A percentile compares a stretch with the other conserved stretches of the same genome.
phyloP scores from a whole-genome alignment of 2,113 vertebrate genomes.

The Tetraodon nigroviridis region DNA sequence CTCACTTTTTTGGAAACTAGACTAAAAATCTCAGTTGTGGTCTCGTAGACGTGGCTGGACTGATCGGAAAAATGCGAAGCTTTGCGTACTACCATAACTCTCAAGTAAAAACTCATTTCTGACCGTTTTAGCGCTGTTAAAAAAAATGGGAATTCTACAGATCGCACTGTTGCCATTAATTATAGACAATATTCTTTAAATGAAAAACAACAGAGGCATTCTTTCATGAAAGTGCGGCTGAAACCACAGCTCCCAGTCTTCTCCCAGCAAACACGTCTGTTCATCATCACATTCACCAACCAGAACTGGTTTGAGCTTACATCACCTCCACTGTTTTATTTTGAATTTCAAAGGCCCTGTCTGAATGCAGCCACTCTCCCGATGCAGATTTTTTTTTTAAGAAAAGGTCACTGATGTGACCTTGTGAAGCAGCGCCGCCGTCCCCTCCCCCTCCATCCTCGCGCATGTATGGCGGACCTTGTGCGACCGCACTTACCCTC shows the following conservation, averaged over 20 bases:
- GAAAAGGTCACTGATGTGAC: too few species aligned
- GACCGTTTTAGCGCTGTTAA: slow-evolving; percentile 9
- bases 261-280: slow-evolving; percentile 43
- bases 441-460: background rate
- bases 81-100: too few species aligned
- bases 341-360: slow-evolving; percentile 44
- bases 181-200: slow-evolving; percentile 15
- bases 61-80: too few species aligned
- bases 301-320: slow-evolving; percentile 39
- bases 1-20: background rate
- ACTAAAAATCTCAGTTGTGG: background rate
- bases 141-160: slow-evolving; percentile 15
- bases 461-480: too few species aligned
- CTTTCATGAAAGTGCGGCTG: slow-evolving; percentile 12
- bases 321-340: slow-evolving; percentile 56
- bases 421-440: background rate
- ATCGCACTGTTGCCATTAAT: slow-evolving; percentile 6
- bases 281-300: slow-evolving; percentile 43
- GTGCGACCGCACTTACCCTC: slow-evolving; percentile 1
- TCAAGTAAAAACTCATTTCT: background rate
- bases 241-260: slow-evolving; percentile 2
- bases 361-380: slow-evolving; percentile 17
- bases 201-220: slow-evolving; percentile 20
- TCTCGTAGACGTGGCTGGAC: too few species aligned
- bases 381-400: slow-evolving; percentile 1